Percentiles rank a stretch among this genome's conserved stretches.
Evolutionary conservation across 2,888 invertebrate genomes (phyloP).

Genomic region (Agrochola circellaris): DNA sequence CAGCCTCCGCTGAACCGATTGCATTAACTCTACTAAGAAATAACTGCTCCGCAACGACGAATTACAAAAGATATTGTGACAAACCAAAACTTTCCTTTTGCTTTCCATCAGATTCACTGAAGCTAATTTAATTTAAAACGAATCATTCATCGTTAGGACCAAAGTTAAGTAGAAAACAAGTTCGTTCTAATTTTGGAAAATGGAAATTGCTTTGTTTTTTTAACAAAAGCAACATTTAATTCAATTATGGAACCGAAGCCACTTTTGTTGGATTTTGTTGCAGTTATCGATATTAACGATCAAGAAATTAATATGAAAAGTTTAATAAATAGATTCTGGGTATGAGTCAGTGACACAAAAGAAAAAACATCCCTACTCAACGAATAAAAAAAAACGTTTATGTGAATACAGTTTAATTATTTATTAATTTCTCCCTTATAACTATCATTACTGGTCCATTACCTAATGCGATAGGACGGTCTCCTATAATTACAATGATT

Average conservation of each 20-base stretch:
- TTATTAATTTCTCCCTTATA: too few relatives aligned
- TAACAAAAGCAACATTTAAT: constrained; percentile 30
- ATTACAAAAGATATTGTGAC: constrained; percentile 67
- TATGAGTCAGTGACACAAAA: neutral
- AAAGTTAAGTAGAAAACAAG: constrained; percentile 66
- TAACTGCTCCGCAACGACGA: constrained; percentile 61
- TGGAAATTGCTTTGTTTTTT: constrained; percentile 43
- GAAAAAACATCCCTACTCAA: neutral
- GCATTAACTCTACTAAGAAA: constrained; percentile 78
- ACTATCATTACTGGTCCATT: too few relatives aligned
- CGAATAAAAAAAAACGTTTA: too few relatives aligned
- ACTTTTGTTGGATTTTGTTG: constrained; percentile 6
- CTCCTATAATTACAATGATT: too few relatives aligned
- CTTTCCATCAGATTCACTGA: constrained; percentile 43
- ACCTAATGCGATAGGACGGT: too few relatives aligned
- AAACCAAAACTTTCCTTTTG: constrained; percentile 66
- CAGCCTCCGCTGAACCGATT: constrained; percentile 78
- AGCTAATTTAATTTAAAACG: constrained; percentile 63
- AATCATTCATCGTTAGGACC: constrained; percentile 58
- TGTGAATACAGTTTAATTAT: too few relatives aligned
- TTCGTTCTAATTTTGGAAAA: constrained; percentile 66
- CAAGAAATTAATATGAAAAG: neutral
- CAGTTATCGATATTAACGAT: constrained; percentile 16
- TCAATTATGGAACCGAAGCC: constrained; percentile 14
- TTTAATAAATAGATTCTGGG: constrained; percentile 6